Evolutionary conservation across 2,888 invertebrate species (phyloP), one percentile per base, ranked within the genome.

Genomic region (Eledona agricola): DNA sequence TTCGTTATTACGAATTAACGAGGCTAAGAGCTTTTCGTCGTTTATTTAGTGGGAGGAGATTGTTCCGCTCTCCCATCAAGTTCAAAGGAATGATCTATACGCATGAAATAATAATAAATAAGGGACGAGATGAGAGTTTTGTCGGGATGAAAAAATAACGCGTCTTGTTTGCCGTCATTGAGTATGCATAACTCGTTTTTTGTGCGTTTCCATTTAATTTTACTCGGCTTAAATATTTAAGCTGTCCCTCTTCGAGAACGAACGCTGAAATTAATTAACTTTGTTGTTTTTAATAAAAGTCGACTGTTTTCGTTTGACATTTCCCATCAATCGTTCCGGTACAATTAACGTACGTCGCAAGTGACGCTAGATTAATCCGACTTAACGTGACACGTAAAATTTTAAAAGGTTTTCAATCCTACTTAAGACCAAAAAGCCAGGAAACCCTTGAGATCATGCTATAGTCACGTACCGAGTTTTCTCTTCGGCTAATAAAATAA

Each of bases 331-430:
- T 37, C 37, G 23, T 12, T 13, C 9, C 9, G 7, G 20, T 11
- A 15, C 15, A 16, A 28, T n/a, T 23, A 31, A 31, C 20, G 6
- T 25, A 16, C 45, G 15, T 29, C 11, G 13, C 17, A 43, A 43
- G 16, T 26, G 28, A 43, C 31, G 34, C 12, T 13, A 25, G 29
- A 51, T 34, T 51, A 43, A 51, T 51, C 51, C 51, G 35, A 34
- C 42, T 38, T 43, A 22, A 11, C 26, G 10, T 25, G 19, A 25
- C 34, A 42, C 25, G 51, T 42, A 62, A 64, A 70, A 69, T 69
- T 71, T 71, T 69, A 67, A 70, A 71, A 69, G 68, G 69, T 64
- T 66, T 64, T 34, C 63, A 55, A 69, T 69, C 70, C 70, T 54
- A 66, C 66, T 67, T 71, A 67, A 71, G 65, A 57, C 66, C 62